Evolutionary conservation across 2,113 vertebrate genomes (phyloP), one percentile per base, ranked within the genome.

Genomic region (Tinamus guttatus): DNA sequence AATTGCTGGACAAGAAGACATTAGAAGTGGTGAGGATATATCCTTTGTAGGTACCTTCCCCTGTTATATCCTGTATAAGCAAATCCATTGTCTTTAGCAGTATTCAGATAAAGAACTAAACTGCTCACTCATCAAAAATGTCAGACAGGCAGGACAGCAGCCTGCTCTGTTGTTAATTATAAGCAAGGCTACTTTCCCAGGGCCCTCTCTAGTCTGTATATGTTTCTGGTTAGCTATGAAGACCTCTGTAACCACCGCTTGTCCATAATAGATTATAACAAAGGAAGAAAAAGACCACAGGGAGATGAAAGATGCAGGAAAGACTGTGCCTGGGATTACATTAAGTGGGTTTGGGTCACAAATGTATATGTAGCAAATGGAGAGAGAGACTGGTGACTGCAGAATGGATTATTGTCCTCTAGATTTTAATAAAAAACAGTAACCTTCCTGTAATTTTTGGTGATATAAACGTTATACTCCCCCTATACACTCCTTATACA

Each of bases 391-490:
- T 87, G 13, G 15, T 58, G 21, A 38, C 64, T 91, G 54, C 11
- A 75, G 81, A 95, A 91, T 24, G 20, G 69, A 86, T 92, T 84
- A 88, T 68, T 73, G 32, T 81, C 15, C 90, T 88, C 90, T 58
- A 76, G 88, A 81, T 93, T 96, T 94, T 88, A 90, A 92, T 88
- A 84, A 91, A 95, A 59, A 14, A 0, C 52, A 69, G 74, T 49
- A 86, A 86, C 36, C 30, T 90, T 92, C 77, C 85, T 84, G 88
- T 89, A 88, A 68, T 49, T 94, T 93, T 84, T 75, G n/a, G 65
- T 25, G 18, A 40, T 90, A 88, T 86, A 90, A 32, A 83, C 68
- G 16, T 75, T 90, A 92, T 81, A 90, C 6, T 93, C 51, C 59
- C 56, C 28, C 91, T 89, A 85, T 45, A 78, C 22, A 41, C 7